phyloP scores from a whole-genome alignment of 2,888 invertebrate genomes.

The Scaeva pyrastri region DNA sequence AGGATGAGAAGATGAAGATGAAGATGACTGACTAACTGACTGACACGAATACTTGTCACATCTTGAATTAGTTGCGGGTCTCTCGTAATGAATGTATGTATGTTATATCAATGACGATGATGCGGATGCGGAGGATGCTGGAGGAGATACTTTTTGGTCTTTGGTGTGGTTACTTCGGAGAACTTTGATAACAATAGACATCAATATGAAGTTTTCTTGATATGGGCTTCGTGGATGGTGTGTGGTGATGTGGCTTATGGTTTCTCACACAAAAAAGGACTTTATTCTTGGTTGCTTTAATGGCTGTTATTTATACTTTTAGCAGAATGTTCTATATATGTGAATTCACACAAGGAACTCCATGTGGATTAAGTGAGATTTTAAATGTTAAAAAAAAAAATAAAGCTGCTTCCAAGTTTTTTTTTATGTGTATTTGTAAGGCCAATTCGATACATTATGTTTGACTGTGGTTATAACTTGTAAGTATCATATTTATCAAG shows the following conservation, averaged over 20 bases:
- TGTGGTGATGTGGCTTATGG: not conserved
- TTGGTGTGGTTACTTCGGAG: conserved; percentile 37
- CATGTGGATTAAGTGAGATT: too few relatives aligned
- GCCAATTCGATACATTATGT: too few relatives aligned
- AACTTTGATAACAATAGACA: conserved; percentile 43
- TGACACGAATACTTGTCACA: conserved; percentile 71
- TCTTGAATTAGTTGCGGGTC: conserved; percentile 62
- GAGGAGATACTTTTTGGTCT: conserved; percentile 29
- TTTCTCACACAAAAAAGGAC: not conserved
- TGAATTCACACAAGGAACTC: too few relatives aligned
- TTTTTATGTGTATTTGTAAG: too few relatives aligned
- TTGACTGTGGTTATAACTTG: too few relatives aligned
- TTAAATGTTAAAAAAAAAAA: too few relatives aligned
- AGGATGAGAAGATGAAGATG: not conserved
- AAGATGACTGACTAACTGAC: conserved; percentile 18
- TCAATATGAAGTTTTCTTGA: conserved; percentile 39
- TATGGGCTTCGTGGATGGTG: conserved; percentile 6
- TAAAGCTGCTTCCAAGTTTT: too few relatives aligned
- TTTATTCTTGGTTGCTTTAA: not conserved
- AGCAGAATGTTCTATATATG: not conserved
- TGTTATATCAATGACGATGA: conserved; percentile 30
- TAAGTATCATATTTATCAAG: too few relatives aligned
- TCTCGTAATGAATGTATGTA: conserved; percentile 57
- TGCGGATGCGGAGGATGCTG: conserved; percentile 18
- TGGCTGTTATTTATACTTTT: not conserved